Conservation (phyloP, 64 coral and sea anemone species). For the Actinia equina region DNA sequence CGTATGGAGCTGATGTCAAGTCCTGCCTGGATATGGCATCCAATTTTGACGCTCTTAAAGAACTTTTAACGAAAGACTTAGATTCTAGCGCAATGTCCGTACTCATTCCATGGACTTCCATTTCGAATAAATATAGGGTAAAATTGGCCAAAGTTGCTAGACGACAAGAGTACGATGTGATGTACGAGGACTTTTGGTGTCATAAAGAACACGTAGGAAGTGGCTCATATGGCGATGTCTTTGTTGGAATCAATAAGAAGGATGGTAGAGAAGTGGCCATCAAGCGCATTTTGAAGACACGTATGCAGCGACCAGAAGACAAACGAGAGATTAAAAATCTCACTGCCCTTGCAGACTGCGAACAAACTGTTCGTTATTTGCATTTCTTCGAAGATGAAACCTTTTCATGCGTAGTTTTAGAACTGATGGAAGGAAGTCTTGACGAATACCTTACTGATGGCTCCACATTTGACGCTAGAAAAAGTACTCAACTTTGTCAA, state of each 20-base stretch:
- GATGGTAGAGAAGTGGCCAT: conserved; percentile 15
- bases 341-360: too few species aligned
- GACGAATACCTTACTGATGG: not conserved
- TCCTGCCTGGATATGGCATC: not conserved
- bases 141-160: conserved; percentile 17
- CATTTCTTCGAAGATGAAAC: too few species aligned
- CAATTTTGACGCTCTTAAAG: not conserved
- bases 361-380: too few species aligned
- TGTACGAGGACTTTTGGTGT: too few species aligned
- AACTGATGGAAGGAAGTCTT: conserved; percentile 18
- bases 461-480: not conserved
- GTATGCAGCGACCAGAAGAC: too few species aligned
- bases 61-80: not conserved
- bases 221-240: too few species aligned
- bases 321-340: too few species aligned
- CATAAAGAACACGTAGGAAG: too few species aligned
- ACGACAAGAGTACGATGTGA: not conserved
- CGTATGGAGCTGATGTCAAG: not conserved
- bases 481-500: conserved; percentile 25
- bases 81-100: not conserved
- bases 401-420: too few species aligned
- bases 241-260: too few species aligned
- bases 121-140: too few species aligned
- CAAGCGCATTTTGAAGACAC: not conserved
- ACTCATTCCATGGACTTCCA: not conserved